Percentiles rank a stretch among this genome's conserved stretches.
Evolutionary conservation across 2,888 invertebrate genomes (phyloP).

Genomic region (Lycophotia porphyrea): DNA sequence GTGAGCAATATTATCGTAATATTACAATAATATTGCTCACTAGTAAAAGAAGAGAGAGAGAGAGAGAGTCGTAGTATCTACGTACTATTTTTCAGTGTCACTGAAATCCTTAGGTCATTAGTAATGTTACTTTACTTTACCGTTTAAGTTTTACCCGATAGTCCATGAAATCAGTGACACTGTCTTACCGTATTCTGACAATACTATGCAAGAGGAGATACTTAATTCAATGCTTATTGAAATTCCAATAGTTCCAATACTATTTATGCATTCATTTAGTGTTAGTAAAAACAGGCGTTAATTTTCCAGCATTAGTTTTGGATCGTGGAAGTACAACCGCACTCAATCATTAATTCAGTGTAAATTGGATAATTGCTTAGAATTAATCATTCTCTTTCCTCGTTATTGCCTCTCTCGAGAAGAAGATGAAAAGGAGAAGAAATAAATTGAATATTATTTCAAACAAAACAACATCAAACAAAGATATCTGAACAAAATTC

Average conservation of each 20-base stretch:
- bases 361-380: constrained; percentile 43
- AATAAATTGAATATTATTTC: constrained; percentile 35
- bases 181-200: not conserved
- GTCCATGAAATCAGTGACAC: not conserved
- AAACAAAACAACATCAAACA: constrained; percentile 55
- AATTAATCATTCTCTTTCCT: constrained; percentile 26
- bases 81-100: not conserved
- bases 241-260: not conserved
- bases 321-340: constrained; percentile 13
- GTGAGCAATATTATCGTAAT: not conserved
- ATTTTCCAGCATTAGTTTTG: not conserved
- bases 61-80: no score
- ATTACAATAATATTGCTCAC: not conserved
- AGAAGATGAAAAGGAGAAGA: constrained; percentile 34
- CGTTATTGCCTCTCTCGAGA: constrained; percentile 17
- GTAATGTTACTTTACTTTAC: no score
- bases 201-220: not conserved
- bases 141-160: no score
- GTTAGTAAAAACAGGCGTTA: not conserved
- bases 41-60: no score
- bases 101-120: not conserved
- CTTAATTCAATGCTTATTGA: not conserved
- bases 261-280: not conserved
- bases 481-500: constrained; percentile 28
- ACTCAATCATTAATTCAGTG: constrained; percentile 23